Evolutionary conservation across 2,797 vertebrate species (phyloP), one percentile per base, ranked within the genome.

Genomic region (Acestrorhynchus altus): DNA sequence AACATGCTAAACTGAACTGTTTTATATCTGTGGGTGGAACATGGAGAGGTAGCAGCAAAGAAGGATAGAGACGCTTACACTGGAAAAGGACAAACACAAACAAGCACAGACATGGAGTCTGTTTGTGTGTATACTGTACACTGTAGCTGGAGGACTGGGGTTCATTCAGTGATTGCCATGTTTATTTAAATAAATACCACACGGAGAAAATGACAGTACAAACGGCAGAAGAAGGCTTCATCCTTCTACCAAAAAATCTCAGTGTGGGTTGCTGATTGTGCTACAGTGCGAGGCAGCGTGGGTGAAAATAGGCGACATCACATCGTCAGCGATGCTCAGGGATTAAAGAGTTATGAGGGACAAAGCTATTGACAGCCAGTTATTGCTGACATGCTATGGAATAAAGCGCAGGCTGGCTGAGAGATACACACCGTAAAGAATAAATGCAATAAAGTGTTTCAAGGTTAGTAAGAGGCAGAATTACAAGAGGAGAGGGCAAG

Each of bases 191-290:
- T 67, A 49, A 69, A 52, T 9, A 15, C 31, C 39, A 54, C 11
- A 8, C 54, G 31, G 31, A 39, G 67, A 40, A 69, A 39, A 35
- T 15, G 28, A 40, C 49, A 51, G 65, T n/a, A 51, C 10, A 49
- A 49, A 49, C 8, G 7, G 15, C 18, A 8, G 16, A 40, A 51
- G 16, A 24, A 68, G 44, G 35, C 67, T 69, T 44, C 63, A 20
- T 69, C 47, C 47, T 74, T 65, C 16, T 35, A 56, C 28, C 54
- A 71, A 35, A 35, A 65, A 65, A 64, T 60, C 31, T 64, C 35
- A 22, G 63, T 65, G 63, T 65, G 63, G 74, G 56, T 64, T 65
- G 42, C 65, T 61, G 35, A 52, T 66, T 61, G 64, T 79, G 72
- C 54, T 74, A 69, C 73, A 52, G 42, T 40, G 51, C 9, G 31